A percentile compares a stretch with the other conserved stretches of the same genome.
Conservation (phyloP, 1,140 invertebrate genomes). For the Chlorops oryzae region DNA sequence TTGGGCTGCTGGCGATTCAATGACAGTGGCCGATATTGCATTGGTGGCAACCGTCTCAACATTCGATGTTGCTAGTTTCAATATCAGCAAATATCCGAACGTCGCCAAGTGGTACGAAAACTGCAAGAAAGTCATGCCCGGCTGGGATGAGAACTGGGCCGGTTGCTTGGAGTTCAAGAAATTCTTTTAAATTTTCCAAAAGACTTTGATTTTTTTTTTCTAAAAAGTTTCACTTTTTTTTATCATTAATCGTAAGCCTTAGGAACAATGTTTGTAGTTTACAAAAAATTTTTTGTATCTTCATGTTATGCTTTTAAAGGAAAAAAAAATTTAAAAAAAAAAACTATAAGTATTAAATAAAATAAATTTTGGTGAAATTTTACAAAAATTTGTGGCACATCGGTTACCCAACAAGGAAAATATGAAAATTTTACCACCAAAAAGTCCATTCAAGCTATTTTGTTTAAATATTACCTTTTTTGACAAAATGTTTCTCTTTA, state of each 20-base stretch:
- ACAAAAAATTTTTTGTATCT: too few species aligned
- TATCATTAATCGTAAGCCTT: background rate
- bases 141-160: slow-evolving; percentile 66
- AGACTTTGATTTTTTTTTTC: background rate
- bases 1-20: slow-evolving; percentile 59
- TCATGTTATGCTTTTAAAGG: background rate
- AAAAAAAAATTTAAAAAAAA: slow-evolving; percentile 1
- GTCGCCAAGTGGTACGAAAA: slow-evolving; percentile 64
- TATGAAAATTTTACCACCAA: too few species aligned
- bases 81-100: slow-evolving; percentile 62
- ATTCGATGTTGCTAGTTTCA: slow-evolving; percentile 59
- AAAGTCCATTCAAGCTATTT: too few species aligned
- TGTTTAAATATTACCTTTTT: too few species aligned
- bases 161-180: slow-evolving; percentile 53
- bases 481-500: too few species aligned
- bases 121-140: slow-evolving; percentile 61
- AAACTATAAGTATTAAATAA: background rate
- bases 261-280: too few species aligned
- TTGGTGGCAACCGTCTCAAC: slow-evolving; percentile 59
- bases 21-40: slow-evolving; percentile 68
- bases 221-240: background rate
- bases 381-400: background rate
- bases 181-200: slow-evolving; percentile 16
- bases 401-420: background rate
- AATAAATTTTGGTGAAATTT: background rate